Evolutionary conservation across 2,888 invertebrate genomes (phyloP).

Genomic region (Panopea generosa): DNA sequence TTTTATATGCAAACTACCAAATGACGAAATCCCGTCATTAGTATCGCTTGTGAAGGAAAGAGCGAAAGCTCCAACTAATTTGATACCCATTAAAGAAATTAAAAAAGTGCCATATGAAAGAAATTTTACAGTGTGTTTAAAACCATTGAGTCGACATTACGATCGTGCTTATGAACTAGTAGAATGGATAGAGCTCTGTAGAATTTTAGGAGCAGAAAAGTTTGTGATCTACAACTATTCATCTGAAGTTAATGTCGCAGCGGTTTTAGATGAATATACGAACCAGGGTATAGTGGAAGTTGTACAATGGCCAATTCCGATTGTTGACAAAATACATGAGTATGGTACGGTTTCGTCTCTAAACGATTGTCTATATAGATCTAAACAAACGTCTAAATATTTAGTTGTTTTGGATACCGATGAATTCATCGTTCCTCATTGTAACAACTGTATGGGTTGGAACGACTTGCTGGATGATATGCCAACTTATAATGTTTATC

Average conservation of each 20-base stretch:
- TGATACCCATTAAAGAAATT: conserved; percentile 13
- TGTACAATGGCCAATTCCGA: conserved; percentile 77
- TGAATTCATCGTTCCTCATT: conserved; percentile 80
- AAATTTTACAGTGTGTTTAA: conserved; percentile 71
- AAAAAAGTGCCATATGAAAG: background rate
- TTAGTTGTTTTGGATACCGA: conserved; percentile 80
- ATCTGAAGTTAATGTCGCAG: conserved; percentile 66
- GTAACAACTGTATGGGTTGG: background rate
- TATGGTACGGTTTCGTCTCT: conserved; percentile 80
- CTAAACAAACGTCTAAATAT: conserved; percentile 66
- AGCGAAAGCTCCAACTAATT: conserved; percentile 10
- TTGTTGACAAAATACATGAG: conserved; percentile 41
- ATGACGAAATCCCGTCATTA: no score
- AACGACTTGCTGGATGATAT: no score
- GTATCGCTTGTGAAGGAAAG: background rate
- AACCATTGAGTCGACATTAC: conserved; percentile 69
- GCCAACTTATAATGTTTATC: conserved; percentile 22
- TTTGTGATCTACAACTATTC: conserved; percentile 78
- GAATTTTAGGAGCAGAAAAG: conserved; percentile 76
- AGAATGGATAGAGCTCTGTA: conserved; percentile 80
- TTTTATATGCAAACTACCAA: no score
- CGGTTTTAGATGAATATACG: conserved; percentile 70
- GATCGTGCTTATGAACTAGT: conserved; percentile 75
- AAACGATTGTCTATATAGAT: conserved; percentile 82
- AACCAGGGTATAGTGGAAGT: conserved; percentile 67